phyloP scores from a whole-genome alignment of 2,113 vertebrate species.

The Sebastes fasciatus region DNA sequence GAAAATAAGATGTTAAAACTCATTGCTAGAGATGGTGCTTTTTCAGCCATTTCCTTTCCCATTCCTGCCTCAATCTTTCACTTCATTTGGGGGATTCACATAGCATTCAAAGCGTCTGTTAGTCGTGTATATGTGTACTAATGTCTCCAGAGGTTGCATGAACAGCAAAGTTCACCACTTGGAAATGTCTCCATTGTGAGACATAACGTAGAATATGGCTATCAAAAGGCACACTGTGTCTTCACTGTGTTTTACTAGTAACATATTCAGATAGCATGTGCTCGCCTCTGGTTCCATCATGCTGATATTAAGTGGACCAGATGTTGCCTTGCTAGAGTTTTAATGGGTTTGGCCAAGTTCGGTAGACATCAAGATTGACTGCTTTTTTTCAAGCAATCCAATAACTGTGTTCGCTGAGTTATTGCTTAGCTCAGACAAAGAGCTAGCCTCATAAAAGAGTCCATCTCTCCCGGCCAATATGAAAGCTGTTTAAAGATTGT shows the following conservation, averaged over 20 bases:
- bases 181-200: conserved; percentile 1
- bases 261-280: not conserved
- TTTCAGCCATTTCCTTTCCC: not conserved
- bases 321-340: conserved; percentile 46
- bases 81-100: not conserved
- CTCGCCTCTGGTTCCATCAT: not conserved
- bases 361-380: conserved; percentile 64
- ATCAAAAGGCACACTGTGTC: not conserved
- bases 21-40: no score
- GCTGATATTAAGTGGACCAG: conserved; percentile 28
- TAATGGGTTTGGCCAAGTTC: conserved; percentile 52
- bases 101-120: not conserved
- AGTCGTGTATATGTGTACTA: not conserved
- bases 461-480: not conserved
- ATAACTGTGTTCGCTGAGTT: conserved; percentile 12
- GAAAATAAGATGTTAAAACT: no score
- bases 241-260: not conserved
- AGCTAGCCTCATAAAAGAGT: not conserved
- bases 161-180: not conserved
- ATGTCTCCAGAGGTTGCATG: not conserved
- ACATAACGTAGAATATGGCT: not conserved
- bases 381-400: conserved; percentile 24
- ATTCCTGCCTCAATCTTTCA: not conserved
- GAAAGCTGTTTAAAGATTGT: not conserved
- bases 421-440: not conserved